Conservation (phyloP, 2,797 vertebrate species). For the Cuculus canorus region DNA sequence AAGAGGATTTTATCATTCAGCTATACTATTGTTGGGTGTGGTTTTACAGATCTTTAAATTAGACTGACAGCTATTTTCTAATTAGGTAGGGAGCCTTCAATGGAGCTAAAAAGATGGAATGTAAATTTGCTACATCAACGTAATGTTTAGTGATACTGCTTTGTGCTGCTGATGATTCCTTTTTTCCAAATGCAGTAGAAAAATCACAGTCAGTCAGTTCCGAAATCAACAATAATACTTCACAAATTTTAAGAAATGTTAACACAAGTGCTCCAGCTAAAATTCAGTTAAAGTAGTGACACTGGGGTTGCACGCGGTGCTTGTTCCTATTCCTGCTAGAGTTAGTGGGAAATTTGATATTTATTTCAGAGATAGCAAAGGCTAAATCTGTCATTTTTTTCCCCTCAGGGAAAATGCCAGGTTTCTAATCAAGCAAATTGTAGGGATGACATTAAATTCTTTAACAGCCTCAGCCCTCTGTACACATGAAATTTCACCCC, state of each 20-base stretch:
- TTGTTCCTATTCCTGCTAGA: slow-evolving; percentile 11
- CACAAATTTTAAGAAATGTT: slow-evolving; percentile 18
- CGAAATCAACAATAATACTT: slow-evolving; percentile 25
- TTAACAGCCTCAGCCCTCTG: neutral
- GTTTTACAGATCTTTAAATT: neutral
- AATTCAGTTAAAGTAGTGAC: slow-evolving; percentile 16
- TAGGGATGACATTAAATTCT: slow-evolving; percentile 44
- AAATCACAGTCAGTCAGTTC: neutral
- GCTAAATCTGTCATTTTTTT: slow-evolving; percentile 43
- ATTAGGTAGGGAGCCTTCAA: neutral
- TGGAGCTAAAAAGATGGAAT: neutral
- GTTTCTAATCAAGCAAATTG: slow-evolving; percentile 67
- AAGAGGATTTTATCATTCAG: neutral
- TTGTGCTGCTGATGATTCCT: neutral
- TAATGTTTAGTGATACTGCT: neutral
- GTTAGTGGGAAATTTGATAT: neutral
- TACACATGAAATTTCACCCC: slow-evolving; percentile 34
- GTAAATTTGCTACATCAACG: neutral
- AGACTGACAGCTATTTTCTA: neutral
- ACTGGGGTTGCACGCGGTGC: neutral
- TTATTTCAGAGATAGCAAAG: slow-evolving; percentile 20
- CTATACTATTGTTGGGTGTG: neutral
- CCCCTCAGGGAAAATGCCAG: slow-evolving; percentile 45
- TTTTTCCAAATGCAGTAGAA: neutral
- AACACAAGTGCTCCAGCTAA: neutral